Percentiles rank a stretch among this genome's conserved stretches.
These are phyloP conservation scores for Saguinus midas DNA, from an alignment of 2,113 vertebrate species.

Conservation along the genomic window DNA sequence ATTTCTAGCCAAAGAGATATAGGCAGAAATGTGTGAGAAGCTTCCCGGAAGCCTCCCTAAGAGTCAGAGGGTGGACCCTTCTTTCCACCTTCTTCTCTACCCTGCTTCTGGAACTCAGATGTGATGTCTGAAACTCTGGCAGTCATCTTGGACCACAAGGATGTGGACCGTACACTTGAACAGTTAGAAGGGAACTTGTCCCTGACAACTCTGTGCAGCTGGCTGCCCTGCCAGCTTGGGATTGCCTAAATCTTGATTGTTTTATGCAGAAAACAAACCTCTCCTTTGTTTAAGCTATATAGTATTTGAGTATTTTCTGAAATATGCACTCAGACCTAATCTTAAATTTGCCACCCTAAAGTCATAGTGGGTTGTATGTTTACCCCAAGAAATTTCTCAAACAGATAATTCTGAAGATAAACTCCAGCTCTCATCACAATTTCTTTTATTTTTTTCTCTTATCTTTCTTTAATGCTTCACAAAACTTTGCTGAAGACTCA, in stretches of 20 bases:
- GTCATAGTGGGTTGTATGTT: not conserved
- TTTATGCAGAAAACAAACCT: not conserved
- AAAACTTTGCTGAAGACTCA: not conserved
- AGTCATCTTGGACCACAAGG: not conserved
- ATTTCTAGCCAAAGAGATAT: not conserved
- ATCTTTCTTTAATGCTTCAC: not conserved
- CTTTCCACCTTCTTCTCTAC: not conserved
- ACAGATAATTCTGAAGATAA: not conserved
- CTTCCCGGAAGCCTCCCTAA: not conserved
- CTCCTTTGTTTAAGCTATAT: not conserved
- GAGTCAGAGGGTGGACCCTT: not conserved
- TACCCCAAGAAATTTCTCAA: not conserved
- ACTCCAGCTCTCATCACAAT: not conserved
- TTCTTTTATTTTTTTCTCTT: not conserved
- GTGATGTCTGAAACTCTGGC: not conserved
- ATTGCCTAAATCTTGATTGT: not conserved
- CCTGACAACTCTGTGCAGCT: not conserved
- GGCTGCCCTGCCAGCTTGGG: not conserved
- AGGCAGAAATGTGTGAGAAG: not conserved
- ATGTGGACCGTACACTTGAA: not conserved
- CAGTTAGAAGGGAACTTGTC: not conserved
- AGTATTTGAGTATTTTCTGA: not conserved
- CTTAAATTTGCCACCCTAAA: not conserved
- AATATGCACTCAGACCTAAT: not conserved
- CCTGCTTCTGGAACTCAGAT: not conserved